Evolutionary conservation across 2,113 vertebrate genomes (phyloP), one percentile per base, ranked within the genome.

Genomic region (Lophotis ruficrista): DNA sequence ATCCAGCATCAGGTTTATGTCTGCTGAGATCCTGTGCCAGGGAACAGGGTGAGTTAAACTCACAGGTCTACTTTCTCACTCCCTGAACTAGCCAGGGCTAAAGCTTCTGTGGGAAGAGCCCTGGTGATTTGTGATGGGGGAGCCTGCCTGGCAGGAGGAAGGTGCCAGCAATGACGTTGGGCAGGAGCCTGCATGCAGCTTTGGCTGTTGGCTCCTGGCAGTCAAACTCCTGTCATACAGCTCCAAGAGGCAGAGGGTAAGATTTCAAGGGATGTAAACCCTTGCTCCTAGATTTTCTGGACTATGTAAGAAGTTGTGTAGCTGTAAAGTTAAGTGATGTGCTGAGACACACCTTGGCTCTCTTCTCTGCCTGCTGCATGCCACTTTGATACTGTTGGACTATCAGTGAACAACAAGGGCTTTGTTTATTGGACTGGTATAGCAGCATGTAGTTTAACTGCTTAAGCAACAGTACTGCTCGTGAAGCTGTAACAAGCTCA

Each of bases 391-490:
- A 13, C 48, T 87, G 61, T 73, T 61, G 15, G 22, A 73, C 6
- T 87, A 54, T 77, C 79, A 87, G 65, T 5, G 10, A 86, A n/a
- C n/a, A 93, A 30, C 50, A 69, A 61, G 37, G 60, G 30, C 41
- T 94, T 87, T 82, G 13, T 50, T 70, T 86, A 41, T 84, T 79
- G 72, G 30, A 45, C 76, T 89, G 76, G 9, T 61, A 37, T 5
- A 88, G 60, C 64, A 87, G 43, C 56, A 1, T 37, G 45, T 41
- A 43, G 41, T 73, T 96, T 56, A 93, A 71, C 78, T 45, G 71
- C 56, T 87, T 92, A 83, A 93, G 71, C 58, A 89, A 69, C 83
- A 86, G 24, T 53, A 71, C 62, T 65, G 75, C 60, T 81, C 7
- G 3, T 57, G 37, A 88, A 86, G 56, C 38, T 69, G 30, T 61